Percentiles rank a stretch among this genome's conserved stretches.
Conservation (phyloP, 2,113 vertebrate species). For the Tachuris rubrigastra region DNA sequence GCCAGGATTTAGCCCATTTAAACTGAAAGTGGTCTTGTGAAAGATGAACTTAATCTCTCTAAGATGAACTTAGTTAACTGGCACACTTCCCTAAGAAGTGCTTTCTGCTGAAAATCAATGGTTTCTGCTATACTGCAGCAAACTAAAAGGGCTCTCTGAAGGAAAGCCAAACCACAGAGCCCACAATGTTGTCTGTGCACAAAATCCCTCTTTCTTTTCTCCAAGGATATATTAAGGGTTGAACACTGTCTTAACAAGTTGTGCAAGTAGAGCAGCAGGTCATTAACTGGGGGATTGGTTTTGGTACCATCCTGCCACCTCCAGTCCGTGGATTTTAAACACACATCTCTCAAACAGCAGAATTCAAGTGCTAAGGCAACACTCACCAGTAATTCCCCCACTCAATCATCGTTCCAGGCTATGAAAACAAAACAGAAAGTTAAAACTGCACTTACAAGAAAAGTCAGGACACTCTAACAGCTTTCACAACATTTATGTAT, state of each 20-base stretch:
- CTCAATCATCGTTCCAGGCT: conserved; percentile 99
- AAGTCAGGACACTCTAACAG: not conserved
- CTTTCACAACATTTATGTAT: not conserved
- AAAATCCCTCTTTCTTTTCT: not conserved
- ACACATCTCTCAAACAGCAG: not conserved
- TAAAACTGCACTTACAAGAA: not conserved
- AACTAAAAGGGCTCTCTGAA: not conserved
- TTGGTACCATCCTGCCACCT: not conserved
- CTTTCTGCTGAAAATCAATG: not conserved
- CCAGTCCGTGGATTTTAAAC: not conserved
- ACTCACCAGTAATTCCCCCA: conserved; percentile 99
- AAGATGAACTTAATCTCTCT: not conserved
- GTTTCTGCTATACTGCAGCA: not conserved
- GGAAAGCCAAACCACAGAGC: not conserved
- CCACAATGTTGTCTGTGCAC: not conserved
- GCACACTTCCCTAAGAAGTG: not conserved
- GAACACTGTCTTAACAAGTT: not conserved
- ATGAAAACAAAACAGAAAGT: conserved; percentile 39
- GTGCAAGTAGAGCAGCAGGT: not conserved
- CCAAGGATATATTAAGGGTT: not conserved
- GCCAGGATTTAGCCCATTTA: not conserved
- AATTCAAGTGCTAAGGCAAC: not conserved
- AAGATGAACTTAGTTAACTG: not conserved
- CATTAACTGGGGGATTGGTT: not conserved
- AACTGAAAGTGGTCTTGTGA: not conserved